These are phyloP conservation scores for Ammodytes marinus DNA, from an alignment of 2,113 vertebrate species.

Conservation along the genomic window DNA sequence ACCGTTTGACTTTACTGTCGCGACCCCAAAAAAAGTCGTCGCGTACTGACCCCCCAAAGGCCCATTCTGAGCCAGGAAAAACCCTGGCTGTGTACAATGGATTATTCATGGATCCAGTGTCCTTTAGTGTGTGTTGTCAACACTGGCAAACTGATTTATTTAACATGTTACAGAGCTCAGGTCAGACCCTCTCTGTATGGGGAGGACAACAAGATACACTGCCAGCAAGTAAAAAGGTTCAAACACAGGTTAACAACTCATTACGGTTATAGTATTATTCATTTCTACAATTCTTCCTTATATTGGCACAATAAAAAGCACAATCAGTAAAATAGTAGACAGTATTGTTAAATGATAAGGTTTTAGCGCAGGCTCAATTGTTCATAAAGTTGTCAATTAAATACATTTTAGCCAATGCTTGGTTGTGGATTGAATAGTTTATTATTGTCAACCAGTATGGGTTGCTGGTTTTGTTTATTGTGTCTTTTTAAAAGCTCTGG, in stretches of 20 bases:
- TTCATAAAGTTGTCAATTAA: no score
- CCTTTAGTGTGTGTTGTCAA: neutral
- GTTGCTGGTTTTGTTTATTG: no score
- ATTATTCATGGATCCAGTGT: slow-evolving; percentile 30
- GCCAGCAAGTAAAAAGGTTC: neutral
- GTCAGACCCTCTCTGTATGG: neutral
- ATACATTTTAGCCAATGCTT: no score
- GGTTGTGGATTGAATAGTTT: no score
- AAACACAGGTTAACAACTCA: neutral
- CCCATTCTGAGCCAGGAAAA: no score
- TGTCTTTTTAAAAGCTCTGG: no score
- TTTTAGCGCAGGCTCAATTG: no score
- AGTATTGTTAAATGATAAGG: no score
- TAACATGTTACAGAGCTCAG: neutral
- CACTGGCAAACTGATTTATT: slow-evolving; percentile 19
- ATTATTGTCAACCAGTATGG: no score
- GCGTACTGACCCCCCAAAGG: no score
- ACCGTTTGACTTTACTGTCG: no score
- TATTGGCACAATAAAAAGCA: neutral
- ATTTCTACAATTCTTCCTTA: neutral
- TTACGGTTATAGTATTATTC: neutral
- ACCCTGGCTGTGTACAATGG: slow-evolving; percentile 39
- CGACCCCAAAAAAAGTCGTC: no score
- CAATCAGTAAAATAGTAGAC: neutral
- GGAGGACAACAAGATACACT: neutral